These are phyloP conservation scores for Lasioglossum figueresi DNA, from an alignment of 2,888 invertebrate species.

Conservation along the genomic window DNA sequence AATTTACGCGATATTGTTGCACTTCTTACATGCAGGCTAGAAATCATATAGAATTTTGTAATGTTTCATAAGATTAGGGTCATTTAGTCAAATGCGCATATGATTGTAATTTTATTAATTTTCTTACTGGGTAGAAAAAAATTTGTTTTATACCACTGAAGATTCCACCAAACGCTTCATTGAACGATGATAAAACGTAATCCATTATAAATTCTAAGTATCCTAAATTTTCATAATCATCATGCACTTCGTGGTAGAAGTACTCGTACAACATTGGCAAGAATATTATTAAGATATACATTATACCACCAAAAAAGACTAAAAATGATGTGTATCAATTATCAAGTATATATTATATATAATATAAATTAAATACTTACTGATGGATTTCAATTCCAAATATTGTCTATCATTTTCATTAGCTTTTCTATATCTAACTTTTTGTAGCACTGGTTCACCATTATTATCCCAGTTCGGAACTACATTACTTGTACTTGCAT, in stretches of 20 bases:
- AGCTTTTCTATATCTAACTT: conserved; percentile 52
- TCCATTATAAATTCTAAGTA: conserved; percentile 75
- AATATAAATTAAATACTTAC: conserved; percentile 56
- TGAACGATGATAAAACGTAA: conserved; percentile 76
- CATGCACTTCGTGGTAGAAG: conserved; percentile 74
- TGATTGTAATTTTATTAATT: conserved; percentile 29
- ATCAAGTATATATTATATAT: background rate
- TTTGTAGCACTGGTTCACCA: conserved; percentile 45
- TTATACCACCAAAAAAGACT: conserved; percentile 76
- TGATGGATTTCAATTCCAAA: conserved; percentile 75
- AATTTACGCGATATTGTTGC: conserved; percentile 62
- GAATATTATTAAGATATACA: conserved; percentile 74
- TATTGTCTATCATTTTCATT: conserved; percentile 66
- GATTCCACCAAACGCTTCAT: conserved; percentile 76
- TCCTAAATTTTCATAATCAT: conserved; percentile 73
- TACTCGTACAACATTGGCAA: conserved; percentile 77
- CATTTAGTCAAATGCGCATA: background rate
- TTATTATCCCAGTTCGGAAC: conserved; percentile 18
- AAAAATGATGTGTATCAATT: conserved; percentile 25
- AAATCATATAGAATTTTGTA: conserved; percentile 67
- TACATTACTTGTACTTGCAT: conserved; percentile 38
- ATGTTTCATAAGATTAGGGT: conserved; percentile 36
- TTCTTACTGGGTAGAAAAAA: conserved; percentile 77
- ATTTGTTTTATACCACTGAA: conserved; percentile 70
- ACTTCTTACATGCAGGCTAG: conserved; percentile 76